Percentiles rank a stretch among this genome's conserved stretches.
Evolutionary conservation across 2,797 vertebrate genomes (phyloP).

Genomic region (Miichthys miiuy): DNA sequence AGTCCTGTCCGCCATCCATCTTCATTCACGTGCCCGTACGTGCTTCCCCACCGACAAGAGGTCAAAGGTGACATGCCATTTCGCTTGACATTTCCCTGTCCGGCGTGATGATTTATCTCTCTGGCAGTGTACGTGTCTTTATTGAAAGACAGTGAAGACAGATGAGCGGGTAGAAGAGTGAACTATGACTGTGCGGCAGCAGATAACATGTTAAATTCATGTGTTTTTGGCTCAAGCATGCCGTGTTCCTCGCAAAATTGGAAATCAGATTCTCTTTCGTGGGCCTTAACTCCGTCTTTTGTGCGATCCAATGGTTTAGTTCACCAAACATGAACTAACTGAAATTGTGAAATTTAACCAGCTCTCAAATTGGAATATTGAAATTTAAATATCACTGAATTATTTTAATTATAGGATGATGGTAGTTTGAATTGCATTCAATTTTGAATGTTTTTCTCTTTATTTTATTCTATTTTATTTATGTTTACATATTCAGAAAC

Average conservation of each 20-base stretch:
- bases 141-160: constrained; percentile 40
- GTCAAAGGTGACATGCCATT: constrained; percentile 68
- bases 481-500: too few species aligned
- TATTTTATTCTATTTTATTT: too few species aligned
- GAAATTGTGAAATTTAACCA: too few species aligned
- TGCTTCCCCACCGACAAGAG: constrained; percentile 26
- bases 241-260: not conserved
- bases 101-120: constrained; percentile 54
- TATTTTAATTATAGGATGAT: not conserved
- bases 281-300: not conserved
- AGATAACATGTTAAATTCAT: constrained; percentile 25
- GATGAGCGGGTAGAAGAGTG: constrained; percentile 14
- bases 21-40: constrained; percentile 42
- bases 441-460: too few species aligned
- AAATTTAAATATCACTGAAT: too few species aligned
- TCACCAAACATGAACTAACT: not conserved
- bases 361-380: too few species aligned
- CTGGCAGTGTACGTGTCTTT: not conserved
- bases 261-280: not conserved
- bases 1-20: constrained; percentile 41
- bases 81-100: constrained; percentile 51
- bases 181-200: not conserved
- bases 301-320: not conserved
- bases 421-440: not conserved
- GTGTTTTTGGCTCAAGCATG: constrained; percentile 7